Percentiles rank a stretch among this genome's conserved stretches.
Evolutionary conservation across 2,113 vertebrate genomes (phyloP).

Genomic region (Erinaceus europaeus): DNA sequence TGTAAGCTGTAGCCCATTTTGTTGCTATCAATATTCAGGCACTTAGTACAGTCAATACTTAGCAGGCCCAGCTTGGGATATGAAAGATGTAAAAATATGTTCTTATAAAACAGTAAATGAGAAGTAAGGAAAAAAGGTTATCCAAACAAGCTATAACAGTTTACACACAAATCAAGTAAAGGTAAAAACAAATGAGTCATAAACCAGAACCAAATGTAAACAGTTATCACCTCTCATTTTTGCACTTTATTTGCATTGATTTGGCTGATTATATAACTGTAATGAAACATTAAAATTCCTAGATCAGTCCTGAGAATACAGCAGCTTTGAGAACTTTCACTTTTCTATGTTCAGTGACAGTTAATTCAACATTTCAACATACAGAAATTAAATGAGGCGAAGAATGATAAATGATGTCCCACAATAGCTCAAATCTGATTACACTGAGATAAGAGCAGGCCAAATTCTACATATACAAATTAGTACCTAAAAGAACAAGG

Average conservation of each 20-base stretch:
- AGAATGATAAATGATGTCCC: slow-evolving; percentile 88
- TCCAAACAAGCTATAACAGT: slow-evolving; percentile 7
- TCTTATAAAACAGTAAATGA: slow-evolving; percentile 7
- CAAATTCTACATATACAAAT: slow-evolving; percentile 22
- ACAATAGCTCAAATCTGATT: slow-evolving; percentile 84
- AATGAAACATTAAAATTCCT: slow-evolving; percentile 65
- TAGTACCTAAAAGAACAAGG: slow-evolving; percentile 35
- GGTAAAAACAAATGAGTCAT: slow-evolving; percentile 43
- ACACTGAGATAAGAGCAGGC: slow-evolving; percentile 76
- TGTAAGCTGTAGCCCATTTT: background rate
- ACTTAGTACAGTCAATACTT: background rate
- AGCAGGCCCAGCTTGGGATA: background rate
- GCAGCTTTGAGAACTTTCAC: slow-evolving; percentile 64
- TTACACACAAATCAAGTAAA: slow-evolving; percentile 27
- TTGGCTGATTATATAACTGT: slow-evolving; percentile 30
- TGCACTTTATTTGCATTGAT: slow-evolving; percentile 43
- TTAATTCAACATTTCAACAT: slow-evolving; percentile 89
- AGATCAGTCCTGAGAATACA: slow-evolving; percentile 56
- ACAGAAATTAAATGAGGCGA: slow-evolving; percentile 86
- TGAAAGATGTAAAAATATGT: background rate
- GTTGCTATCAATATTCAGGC: background rate
- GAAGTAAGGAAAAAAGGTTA: background rate
- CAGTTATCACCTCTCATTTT: slow-evolving; percentile 49
- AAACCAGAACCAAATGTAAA: slow-evolving; percentile 43
- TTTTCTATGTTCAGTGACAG: slow-evolving; percentile 84